These are phyloP conservation scores for Catalaphyllia jardinei DNA, from an alignment of 64 coral and sea anemone species.

Conservation along the genomic window DNA sequence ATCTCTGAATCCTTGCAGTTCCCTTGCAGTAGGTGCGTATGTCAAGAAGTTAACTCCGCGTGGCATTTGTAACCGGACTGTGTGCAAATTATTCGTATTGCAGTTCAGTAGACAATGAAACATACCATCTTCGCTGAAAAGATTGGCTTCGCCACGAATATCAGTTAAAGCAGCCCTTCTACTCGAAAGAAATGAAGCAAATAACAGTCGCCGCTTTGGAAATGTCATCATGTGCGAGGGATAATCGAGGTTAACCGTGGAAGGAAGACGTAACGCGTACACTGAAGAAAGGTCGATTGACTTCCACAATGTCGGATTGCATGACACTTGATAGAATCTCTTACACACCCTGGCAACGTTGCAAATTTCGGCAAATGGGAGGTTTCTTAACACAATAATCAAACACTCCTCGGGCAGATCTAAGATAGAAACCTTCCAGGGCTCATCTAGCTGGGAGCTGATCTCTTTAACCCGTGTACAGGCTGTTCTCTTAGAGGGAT, in stretches of 20 bases:
- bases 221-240: conserved; percentile 24
- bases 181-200: conserved; percentile 65
- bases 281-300: conserved; percentile 45
- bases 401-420: conserved; percentile 54
- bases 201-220: conserved; percentile 43
- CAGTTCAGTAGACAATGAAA: conserved; percentile 46
- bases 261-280: background rate
- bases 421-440: no score
- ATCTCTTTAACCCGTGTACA: no score
- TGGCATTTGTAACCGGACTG: conserved; percentile 31
- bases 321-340: conserved; percentile 45
- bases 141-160: conserved; percentile 33
- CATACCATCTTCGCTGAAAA: conserved; percentile 42
- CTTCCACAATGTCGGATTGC: conserved; percentile 48
- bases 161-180: conserved; percentile 53
- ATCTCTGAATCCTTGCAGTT: conserved; percentile 5
- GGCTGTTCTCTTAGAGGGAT: background rate
- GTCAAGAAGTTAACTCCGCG: background rate
- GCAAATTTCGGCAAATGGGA: conserved; percentile 35
- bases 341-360: conserved; percentile 35
- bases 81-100: conserved; percentile 51
- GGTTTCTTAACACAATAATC: conserved; percentile 33
- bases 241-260: background rate
- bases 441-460: no score
- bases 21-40: background rate